Evolutionary conservation across 2,888 invertebrate species (phyloP).

Genomic region (Tortrix viridana): DNA sequence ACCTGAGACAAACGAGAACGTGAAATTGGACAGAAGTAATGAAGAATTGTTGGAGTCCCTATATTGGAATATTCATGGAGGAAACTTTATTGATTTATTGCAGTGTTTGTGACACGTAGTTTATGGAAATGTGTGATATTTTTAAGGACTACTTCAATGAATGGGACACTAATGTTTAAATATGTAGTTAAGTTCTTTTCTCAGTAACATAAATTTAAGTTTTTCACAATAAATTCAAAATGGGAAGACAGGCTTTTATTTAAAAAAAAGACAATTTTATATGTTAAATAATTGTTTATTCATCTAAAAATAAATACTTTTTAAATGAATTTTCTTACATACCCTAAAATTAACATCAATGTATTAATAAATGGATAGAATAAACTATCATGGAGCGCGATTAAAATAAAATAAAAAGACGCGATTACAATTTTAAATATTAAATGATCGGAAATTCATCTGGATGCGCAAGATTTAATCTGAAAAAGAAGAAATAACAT

Average conservation of each 20-base stretch:
- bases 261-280: slow-evolving; percentile 49
- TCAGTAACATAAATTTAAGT: slow-evolving; percentile 51
- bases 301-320: slow-evolving; percentile 50
- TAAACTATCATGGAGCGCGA: slow-evolving; percentile 20
- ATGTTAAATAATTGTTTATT: slow-evolving; percentile 54
- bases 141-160: slow-evolving; percentile 46
- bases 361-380: slow-evolving; percentile 34
- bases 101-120: slow-evolving; percentile 64
- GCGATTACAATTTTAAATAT: slow-evolving; percentile 18
- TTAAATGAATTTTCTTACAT: slow-evolving; percentile 47
- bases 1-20: slow-evolving; percentile 79
- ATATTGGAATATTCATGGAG: slow-evolving; percentile 87
- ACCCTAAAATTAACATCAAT: slow-evolving; percentile 35
- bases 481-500: slow-evolving; percentile 65
- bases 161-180: slow-evolving; percentile 56
- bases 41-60: slow-evolving; percentile 83
- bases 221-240: slow-evolving; percentile 67
- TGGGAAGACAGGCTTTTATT: slow-evolving; percentile 72
- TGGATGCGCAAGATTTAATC: slow-evolving; percentile 64
- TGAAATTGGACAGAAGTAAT: slow-evolving; percentile 73
- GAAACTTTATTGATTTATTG: slow-evolving; percentile 84
- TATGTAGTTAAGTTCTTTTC: slow-evolving; percentile 35
- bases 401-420: slow-evolving; percentile 16
- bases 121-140: slow-evolving; percentile 58
- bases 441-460: slow-evolving; percentile 45